phyloP scores from a whole-genome alignment of 2,797 vertebrate species.

The Cuculus canorus region DNA sequence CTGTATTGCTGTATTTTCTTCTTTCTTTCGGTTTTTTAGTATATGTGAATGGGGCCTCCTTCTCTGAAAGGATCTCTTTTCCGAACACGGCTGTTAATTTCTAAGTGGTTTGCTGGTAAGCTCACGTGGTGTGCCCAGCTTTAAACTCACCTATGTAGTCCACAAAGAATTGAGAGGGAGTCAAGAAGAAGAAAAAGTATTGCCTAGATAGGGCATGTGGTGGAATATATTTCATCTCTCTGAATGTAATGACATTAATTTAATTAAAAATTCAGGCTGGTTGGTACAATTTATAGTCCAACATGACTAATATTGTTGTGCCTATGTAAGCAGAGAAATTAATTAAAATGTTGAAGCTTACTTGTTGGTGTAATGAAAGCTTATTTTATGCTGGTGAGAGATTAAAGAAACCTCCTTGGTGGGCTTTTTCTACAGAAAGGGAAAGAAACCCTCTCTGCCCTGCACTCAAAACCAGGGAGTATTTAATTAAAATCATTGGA shows the following conservation, averaged over 20 bases:
- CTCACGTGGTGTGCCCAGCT: neutral
- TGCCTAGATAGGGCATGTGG: neutral
- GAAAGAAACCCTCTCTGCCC: neutral
- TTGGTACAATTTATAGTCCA: slow-evolving; percentile 32
- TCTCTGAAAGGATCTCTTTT: neutral
- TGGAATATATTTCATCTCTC: slow-evolving; percentile 42
- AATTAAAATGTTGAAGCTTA: slow-evolving; percentile 59
- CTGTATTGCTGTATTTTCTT: neutral
- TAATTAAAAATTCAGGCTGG: slow-evolving; percentile 57
- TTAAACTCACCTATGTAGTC: neutral
- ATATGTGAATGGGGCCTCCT: neutral
- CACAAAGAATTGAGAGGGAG: neutral
- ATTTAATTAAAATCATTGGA: slow-evolving; percentile 45
- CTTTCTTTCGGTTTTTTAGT: neutral
- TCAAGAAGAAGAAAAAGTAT: neutral
- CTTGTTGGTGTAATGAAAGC: neutral
- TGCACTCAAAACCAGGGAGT: neutral
- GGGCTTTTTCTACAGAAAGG: slow-evolving; percentile 13
- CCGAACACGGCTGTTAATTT: neutral
- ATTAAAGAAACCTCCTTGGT: slow-evolving; percentile 53
- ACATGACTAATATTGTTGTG: slow-evolving; percentile 45
- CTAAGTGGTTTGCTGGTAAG: neutral
- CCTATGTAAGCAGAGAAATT: slow-evolving; percentile 66
- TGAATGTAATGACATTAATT: slow-evolving; percentile 40
- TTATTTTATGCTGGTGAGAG: slow-evolving; percentile 38